Conservation (phyloP, 2,113 vertebrate genomes). For the Oostethus manadensis region DNA sequence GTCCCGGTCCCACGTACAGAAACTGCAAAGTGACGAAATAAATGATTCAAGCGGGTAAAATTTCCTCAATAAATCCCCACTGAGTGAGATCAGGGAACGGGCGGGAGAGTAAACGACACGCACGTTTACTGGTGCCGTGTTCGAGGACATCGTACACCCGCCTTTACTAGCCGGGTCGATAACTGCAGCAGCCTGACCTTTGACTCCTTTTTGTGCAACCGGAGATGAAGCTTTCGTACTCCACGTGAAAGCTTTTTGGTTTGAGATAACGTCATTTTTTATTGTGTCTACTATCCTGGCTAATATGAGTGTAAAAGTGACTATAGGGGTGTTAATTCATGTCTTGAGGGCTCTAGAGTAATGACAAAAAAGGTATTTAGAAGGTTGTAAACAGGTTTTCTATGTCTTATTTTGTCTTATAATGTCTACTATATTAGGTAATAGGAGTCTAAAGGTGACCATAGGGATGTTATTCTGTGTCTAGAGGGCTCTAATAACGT, state of each 20-base stretch:
- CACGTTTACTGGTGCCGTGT: neutral
- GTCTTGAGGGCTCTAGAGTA: too few relatives aligned
- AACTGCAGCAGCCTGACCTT: neutral
- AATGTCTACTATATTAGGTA: too few relatives aligned
- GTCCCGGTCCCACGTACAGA: neutral
- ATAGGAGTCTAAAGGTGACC: too few relatives aligned
- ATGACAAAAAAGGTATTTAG: too few relatives aligned
- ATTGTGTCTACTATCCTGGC: too few relatives aligned
- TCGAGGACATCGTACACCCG: neutral
- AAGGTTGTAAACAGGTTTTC: too few relatives aligned
- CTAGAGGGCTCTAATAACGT: too few relatives aligned
- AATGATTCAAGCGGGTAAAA: constrained; percentile 38
- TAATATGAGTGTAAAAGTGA: too few relatives aligned
- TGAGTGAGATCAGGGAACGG: constrained; percentile 13
- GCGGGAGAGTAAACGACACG: neutral
- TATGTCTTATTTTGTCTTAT: too few relatives aligned
- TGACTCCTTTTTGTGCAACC: neutral
- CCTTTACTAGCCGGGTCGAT: neutral
- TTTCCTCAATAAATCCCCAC: constrained; percentile 30
- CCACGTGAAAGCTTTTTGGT: neutral
- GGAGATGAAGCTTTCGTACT: neutral
- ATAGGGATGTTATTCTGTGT: too few relatives aligned
- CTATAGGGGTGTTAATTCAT: too few relatives aligned
- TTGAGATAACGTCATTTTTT: too few relatives aligned
- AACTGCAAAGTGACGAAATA: constrained; percentile 34